Percentiles rank a stretch among this genome's conserved stretches.
Evolutionary conservation across 2,888 invertebrate genomes (phyloP).

Genomic region (Taenaris catops): DNA sequence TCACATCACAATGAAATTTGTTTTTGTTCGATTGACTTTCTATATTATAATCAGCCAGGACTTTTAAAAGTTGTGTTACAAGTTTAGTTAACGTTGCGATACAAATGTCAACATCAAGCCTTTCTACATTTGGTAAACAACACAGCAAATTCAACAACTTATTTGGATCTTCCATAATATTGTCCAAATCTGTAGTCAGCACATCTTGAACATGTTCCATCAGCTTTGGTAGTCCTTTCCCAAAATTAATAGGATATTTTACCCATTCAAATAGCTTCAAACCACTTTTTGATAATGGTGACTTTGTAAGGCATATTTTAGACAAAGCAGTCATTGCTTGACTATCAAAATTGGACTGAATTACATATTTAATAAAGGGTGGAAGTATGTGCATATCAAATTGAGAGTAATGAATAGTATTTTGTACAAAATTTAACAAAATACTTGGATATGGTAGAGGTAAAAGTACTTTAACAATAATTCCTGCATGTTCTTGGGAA

Average conservation of each 20-base stretch:
- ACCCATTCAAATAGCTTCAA: constrained; percentile 81
- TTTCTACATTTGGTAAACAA: constrained; percentile 78
- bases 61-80: constrained; percentile 40
- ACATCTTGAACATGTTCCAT: constrained; percentile 52
- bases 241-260: constrained; percentile 83
- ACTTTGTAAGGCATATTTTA: constrained; percentile 83
- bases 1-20: too few species aligned
- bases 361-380: constrained; percentile 80
- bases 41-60: constrained; percentile 47
- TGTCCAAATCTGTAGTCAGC: constrained; percentile 49
- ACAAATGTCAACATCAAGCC: constrained; percentile 51
- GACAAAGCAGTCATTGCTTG: constrained; percentile 81
- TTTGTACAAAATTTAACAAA: constrained; percentile 82
- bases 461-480: constrained; percentile 83
- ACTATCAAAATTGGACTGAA: constrained; percentile 72
- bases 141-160: constrained; percentile 70
- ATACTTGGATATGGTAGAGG: constrained; percentile 76
- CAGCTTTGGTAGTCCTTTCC: constrained; percentile 50
- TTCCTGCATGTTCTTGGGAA: constrained; percentile 86
- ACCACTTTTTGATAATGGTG: constrained; percentile 81
- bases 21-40: constrained; percentile 41
- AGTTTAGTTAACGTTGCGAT: constrained; percentile 49
- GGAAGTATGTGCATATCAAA: constrained; percentile 88
- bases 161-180: constrained; percentile 52
- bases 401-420: constrained; percentile 82